Percentiles rank a stretch among this genome's conserved stretches.
These are phyloP conservation scores for Scatophagus argus DNA, from an alignment of 2,113 vertebrate species.

Conservation along the genomic window DNA sequence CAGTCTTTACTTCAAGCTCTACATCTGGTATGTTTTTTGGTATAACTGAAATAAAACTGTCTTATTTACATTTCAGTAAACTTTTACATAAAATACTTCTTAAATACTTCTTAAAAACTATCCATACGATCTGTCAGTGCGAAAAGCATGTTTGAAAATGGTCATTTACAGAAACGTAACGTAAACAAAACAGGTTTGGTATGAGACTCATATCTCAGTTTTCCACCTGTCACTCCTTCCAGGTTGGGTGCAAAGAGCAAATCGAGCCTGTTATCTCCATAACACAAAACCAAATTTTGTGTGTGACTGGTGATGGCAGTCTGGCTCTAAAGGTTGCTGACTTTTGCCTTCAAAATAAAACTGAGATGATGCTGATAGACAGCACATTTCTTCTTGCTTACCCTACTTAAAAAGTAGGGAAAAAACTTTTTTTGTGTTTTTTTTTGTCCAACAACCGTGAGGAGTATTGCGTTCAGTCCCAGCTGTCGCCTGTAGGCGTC, in stretches of 20 bases:
- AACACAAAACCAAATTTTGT: not conserved
- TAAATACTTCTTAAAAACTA: too few species aligned
- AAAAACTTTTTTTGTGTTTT: too few species aligned
- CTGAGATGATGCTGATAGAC: too few species aligned
- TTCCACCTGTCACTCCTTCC: too few species aligned
- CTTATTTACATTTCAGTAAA: not conserved
- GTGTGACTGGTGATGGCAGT: conserved; percentile 36
- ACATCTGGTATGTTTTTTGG: too few species aligned
- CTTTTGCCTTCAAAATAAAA: conserved; percentile 51
- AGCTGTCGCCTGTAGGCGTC: too few species aligned
- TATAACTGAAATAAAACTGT: not conserved
- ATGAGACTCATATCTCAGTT: not conserved
- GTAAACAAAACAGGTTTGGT: not conserved
- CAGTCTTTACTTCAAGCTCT: not conserved
- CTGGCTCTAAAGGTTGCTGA: not conserved
- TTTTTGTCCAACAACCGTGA: not conserved
- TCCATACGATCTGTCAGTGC: too few species aligned
- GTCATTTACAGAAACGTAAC: not conserved
- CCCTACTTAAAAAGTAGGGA: too few species aligned
- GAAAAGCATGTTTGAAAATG: not conserved
- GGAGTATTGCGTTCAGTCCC: too few species aligned
- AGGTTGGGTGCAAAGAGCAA: too few species aligned
- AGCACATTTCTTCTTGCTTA: too few species aligned
- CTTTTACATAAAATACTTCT: not conserved
- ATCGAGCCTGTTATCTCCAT: not conserved